Base-by-base conservation (phyloP, 2,888 invertebrate genomes). In the Cantharis rustica region DNA sequence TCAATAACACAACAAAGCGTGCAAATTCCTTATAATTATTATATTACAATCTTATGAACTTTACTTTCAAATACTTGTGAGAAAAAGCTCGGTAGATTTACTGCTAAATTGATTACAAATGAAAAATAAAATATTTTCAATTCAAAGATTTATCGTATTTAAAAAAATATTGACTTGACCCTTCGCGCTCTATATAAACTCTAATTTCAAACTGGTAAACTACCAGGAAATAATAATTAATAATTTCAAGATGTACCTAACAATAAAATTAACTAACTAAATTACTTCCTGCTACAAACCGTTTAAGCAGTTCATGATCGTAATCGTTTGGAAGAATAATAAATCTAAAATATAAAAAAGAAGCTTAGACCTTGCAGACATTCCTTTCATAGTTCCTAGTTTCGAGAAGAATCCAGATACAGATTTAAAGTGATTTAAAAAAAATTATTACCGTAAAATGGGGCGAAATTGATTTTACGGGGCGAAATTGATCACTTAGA, bases 11-110 rank as follows among this genome's bases (percentile, higher is more conserved):
- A 64, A 69, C 73, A 69, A 73, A 74, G 20, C 74, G 74, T 74
- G 74, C 74, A 74, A 74, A 74, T 74, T 74, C 74, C 63, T 74
- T 15, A 47, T 70, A 74, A 74, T 74, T 74, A 74, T 70, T 66
- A 66, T 66, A 66, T 66, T 66, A 17, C 20, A 66, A 23, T 66
- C 64, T 66, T 66, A 47, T 66, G 64, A 66, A 66, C 64, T 66
- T 66, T 66, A 66, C 64, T 66, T 66, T 66, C 64, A 66, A 66
- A 66, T 66, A 66, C 10, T 66, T 66, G 47, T 47, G 47, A 47
- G 47, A 47, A 47, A 47, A n/a, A n/a, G 47, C 47, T 63, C 10
- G 10, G 7, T 66, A n/a, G 64, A 66, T 64, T 64, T 64, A 20
- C 20, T 64, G 20, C 64, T 47, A 47, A 47, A 47, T 47, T 47